phyloP scores from a whole-genome alignment of 2,888 invertebrate genomes.

The Mayetiola destructor region DNA sequence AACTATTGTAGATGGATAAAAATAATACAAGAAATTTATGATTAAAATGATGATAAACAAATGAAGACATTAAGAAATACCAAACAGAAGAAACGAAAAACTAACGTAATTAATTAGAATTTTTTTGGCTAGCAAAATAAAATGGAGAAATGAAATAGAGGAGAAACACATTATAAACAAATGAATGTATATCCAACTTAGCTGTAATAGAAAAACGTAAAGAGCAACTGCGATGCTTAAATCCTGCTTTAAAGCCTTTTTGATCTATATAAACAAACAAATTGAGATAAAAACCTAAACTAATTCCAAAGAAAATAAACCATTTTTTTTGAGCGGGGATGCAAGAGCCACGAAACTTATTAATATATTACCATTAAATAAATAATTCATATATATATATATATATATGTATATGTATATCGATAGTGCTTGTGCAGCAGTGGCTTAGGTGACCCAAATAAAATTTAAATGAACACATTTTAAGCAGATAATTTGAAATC shows the following conservation, averaged over 20 bases:
- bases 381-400: no score
- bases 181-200: background rate
- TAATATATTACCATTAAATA: no score
- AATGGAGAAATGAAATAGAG: background rate
- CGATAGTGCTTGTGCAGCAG: no score
- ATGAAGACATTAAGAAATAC: background rate
- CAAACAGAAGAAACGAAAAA: slow-evolving; percentile 1
- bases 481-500: no score
- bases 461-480: no score
- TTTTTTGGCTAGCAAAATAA: background rate
- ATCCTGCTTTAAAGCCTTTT: slow-evolving; percentile 9
- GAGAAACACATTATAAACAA: background rate
- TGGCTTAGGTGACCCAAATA: no score
- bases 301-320: background rate
- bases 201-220: no score
- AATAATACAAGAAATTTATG: background rate
- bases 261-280: background rate
- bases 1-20: no score
- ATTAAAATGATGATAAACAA: background rate
- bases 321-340: no score
- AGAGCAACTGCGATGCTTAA: slow-evolving; percentile 9
- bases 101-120: no score
- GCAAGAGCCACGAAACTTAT: no score
- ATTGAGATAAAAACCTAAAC: background rate
- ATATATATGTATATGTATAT: no score